Evolutionary conservation across 2,797 vertebrate species (phyloP).

Genomic region (Nannoperca obscura): DNA sequence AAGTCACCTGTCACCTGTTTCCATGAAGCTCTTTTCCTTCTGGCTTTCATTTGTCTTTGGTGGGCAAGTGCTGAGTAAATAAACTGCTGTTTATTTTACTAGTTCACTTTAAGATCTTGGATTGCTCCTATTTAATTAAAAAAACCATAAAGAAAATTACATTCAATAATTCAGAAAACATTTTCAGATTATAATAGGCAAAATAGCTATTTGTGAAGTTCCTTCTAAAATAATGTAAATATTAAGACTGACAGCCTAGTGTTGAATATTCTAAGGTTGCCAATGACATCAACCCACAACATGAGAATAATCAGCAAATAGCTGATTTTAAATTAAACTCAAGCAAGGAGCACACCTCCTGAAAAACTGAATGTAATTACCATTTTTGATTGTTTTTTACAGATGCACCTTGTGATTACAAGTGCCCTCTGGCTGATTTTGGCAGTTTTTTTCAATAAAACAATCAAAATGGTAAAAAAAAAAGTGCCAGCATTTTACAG

Average conservation of each 20-base stretch:
- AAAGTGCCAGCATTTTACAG: background rate
- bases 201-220: background rate
- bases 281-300: constrained; percentile 4
- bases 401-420: constrained; percentile 69
- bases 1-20: background rate
- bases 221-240: background rate
- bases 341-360: constrained; percentile 20
- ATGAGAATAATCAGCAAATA: constrained; percentile 46
- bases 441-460: constrained; percentile 49
- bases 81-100: no score
- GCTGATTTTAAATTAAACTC: constrained; percentile 36
- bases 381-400: constrained; percentile 66
- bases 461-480: constrained; percentile 43
- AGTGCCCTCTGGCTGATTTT: constrained; percentile 64
- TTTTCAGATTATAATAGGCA: background rate
- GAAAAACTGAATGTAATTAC: constrained; percentile 66
- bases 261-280: constrained; percentile 16
- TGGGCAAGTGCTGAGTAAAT: background rate
- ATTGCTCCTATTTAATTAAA: background rate
- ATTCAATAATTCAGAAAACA: background rate
- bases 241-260: background rate
- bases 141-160: background rate
- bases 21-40: background rate
- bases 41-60: background rate
- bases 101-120: background rate